A percentile compares a stretch with the other conserved stretches of the same genome.
Evolutionary conservation across 2,888 invertebrate species (phyloP).

Genomic region (Calliphora vomitoria): DNA sequence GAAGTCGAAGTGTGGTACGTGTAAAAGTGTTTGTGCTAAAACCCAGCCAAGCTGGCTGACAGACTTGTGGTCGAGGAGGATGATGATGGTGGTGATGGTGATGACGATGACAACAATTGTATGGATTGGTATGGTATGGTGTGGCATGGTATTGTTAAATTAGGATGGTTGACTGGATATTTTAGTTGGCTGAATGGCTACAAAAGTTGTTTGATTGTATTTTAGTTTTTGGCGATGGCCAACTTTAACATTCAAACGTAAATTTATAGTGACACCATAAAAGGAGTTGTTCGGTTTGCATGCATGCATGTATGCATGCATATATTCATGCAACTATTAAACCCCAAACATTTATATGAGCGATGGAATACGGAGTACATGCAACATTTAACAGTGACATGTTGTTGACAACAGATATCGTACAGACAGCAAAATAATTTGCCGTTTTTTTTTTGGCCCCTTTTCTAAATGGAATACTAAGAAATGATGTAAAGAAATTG

Average conservation of each 20-base stretch:
- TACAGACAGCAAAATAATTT: conserved; percentile 31
- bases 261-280: conserved; percentile 73
- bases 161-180: conserved; percentile 67
- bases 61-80: conserved; percentile 60
- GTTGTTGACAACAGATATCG: conserved; percentile 66
- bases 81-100: conserved; percentile 31
- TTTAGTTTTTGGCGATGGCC: conserved; percentile 69
- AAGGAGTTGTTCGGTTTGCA: conserved; percentile 68
- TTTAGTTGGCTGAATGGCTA: conserved; percentile 46
- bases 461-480: conserved; percentile 27
- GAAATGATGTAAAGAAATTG: conserved; percentile 24
- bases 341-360: conserved; percentile 61
- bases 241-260: conserved; percentile 68
- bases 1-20: conserved; percentile 7
- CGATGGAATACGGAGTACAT: conserved; percentile 2
- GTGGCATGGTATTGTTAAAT: conserved; percentile 55
- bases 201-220: conserved; percentile 47
- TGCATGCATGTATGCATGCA: conserved; percentile 57
- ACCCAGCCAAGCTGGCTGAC: conserved; percentile 62
- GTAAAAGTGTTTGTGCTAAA: conserved; percentile 31
- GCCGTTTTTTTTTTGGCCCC: not conserved
- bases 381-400: conserved; percentile 57
- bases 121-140: conserved; percentile 30
- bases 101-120: conserved; percentile 33
- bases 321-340: conserved; percentile 22